Base-by-base conservation (phyloP, 2,113 vertebrate genomes). In the Macaca fascicularis region DNA sequence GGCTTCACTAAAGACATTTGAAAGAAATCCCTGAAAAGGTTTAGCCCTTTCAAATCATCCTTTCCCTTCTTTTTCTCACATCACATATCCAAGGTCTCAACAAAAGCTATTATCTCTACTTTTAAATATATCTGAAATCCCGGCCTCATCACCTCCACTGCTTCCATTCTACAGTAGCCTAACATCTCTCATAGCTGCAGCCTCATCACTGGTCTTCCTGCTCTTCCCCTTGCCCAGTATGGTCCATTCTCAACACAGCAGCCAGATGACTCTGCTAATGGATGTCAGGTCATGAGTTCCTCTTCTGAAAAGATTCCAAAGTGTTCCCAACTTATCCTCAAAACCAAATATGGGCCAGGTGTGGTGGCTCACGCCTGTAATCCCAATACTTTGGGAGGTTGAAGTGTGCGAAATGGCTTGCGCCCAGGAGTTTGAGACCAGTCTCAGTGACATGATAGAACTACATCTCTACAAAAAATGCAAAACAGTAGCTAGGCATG, bases 161-260 rank as follows among this genome's bases (percentile, higher is more conserved):
- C 43, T 70, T 67, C 43, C 38, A 22, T 23, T 43, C 45, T n/a
- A 7, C 13, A 30, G n/a, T 27, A 12, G 4, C 9, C 2, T 38
- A 67, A 35, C 7, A 3, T 7, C 20, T 10, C 20, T 57, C 25
- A 17, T 1, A 76, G 55, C 8, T 0, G 2, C 4, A 6, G 27
- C 43, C 43, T 32, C 20, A 0, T 52, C 43, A 52, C 17, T 35
- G 32, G n/a, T 20, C 35, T 27, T 88, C 30, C 38, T 40, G 50
- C 5, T 38, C 74, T 38, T 69, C 22, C 13, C 27, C 19, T 55
- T 20, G 13, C 23, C 35, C 17, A 12, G 64, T 14, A 38, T 13
- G 5, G 19, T 74, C 35, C 43, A 11, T 52, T 81, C 52, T 43
- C 72, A 61, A 14, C 12, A 50, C 11, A 74, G 79, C 4, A 61